Evolutionary conservation across 2,797 vertebrate genomes (phyloP).

Genomic region (Leucoraja ocellata): DNA sequence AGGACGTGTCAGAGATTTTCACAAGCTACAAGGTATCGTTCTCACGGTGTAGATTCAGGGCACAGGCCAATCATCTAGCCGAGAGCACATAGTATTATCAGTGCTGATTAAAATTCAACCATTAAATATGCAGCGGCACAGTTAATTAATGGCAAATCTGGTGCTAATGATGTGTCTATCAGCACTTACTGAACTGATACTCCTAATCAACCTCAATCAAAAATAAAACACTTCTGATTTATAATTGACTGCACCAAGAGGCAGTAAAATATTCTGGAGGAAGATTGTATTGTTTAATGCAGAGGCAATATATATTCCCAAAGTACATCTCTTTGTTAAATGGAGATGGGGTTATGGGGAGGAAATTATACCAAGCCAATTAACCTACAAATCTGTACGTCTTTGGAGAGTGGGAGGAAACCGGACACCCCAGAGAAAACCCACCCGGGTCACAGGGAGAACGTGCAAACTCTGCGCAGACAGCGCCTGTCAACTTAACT

Average conservation of each 20-base stretch:
- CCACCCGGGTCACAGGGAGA: no score
- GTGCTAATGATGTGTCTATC: conserved; percentile 1
- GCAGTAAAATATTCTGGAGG: neutral
- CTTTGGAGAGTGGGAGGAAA: no score
- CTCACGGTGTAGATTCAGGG: neutral
- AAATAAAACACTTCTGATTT: neutral
- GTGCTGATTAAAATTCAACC: neutral
- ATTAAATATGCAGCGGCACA: neutral
- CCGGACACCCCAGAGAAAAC: no score
- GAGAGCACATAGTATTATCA: neutral
- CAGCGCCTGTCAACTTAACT: no score
- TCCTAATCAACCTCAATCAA: conserved; percentile 19
- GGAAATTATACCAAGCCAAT: no score
- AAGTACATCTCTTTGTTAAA: neutral
- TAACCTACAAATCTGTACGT: no score
- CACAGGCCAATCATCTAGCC: neutral
- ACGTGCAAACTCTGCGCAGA: no score
- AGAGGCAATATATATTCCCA: neutral
- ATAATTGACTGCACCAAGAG: neutral
- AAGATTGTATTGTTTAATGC: neutral
- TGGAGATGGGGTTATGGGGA: no score
- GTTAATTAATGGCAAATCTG: conserved; percentile 17
- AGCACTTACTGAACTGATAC: neutral
- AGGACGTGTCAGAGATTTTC: no score
- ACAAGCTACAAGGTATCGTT: neutral